Evolutionary conservation across 2,797 vertebrate species (phyloP).

Genomic region (Todus mexicanus): DNA sequence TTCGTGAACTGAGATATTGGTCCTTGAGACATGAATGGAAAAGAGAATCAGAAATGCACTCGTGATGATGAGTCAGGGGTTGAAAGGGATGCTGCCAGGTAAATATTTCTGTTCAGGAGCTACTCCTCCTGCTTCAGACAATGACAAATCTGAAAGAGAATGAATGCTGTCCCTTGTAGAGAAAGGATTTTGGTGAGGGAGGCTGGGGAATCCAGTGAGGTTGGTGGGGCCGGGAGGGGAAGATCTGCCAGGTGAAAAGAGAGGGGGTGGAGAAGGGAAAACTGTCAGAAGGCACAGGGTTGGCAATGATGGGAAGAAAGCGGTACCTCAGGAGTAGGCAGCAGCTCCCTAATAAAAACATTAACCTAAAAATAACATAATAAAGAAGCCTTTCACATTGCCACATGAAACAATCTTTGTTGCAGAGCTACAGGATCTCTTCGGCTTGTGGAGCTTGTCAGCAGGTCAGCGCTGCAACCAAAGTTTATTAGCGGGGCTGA

Average conservation of each 20-base stretch:
- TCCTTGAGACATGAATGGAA: slow-evolving; percentile 6
- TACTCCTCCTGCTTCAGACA: neutral
- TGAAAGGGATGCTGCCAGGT: neutral
- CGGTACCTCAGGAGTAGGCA: neutral
- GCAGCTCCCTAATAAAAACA: neutral
- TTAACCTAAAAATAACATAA: neutral
- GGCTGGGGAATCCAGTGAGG: neutral
- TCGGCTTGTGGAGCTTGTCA: neutral
- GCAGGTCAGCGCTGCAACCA: slow-evolving; percentile 22
- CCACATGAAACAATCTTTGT: neutral
- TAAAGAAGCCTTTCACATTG: neutral
- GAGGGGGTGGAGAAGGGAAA: neutral
- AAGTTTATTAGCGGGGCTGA: slow-evolving; percentile 33
- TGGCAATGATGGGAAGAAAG: neutral
- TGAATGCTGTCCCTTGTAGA: too few relatives aligned
- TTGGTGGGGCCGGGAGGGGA: neutral
- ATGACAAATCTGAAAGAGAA: neutral
- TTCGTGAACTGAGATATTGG: neutral
- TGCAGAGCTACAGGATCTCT: neutral
- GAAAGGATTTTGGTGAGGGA: neutral
- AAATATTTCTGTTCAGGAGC: neutral
- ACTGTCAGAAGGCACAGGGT: neutral
- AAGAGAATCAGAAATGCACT: neutral
- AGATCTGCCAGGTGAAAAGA: neutral
- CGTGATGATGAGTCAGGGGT: neutral